Percentiles rank a stretch among this genome's conserved stretches.
These are phyloP conservation scores for Caenorhabditis angaria DNA, from an alignment of 2,888 invertebrate species.

Conservation along the genomic window DNA sequence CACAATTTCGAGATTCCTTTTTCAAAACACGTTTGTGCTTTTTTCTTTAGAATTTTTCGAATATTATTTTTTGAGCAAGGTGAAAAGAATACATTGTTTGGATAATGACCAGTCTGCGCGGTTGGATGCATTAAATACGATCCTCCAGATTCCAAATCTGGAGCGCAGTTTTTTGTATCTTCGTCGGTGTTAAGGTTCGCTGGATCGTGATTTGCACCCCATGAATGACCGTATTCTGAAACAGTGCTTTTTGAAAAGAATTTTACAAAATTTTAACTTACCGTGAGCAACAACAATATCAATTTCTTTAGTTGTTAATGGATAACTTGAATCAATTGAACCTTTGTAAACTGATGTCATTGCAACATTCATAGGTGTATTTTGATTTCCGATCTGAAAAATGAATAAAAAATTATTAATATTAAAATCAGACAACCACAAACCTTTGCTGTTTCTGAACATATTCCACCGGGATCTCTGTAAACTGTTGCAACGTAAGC, in stretches of 20 bases:
- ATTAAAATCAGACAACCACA: not conserved
- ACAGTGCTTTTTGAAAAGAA: not conserved
- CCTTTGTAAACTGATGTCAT: not conserved
- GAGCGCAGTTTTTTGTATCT: constrained; percentile 35
- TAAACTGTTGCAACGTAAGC: constrained; percentile 22
- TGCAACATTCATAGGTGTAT: not conserved
- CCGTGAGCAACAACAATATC: constrained; percentile 51
- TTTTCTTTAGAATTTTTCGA: constrained; percentile 28
- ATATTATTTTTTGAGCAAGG: constrained; percentile 45
- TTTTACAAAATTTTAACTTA: constrained; percentile 13
- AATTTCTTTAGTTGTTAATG: constrained; percentile 46
- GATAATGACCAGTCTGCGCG: constrained; percentile 43
- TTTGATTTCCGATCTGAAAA: not conserved
- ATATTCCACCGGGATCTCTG: not conserved
- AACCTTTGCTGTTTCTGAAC: not conserved
- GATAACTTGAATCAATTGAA: constrained; percentile 20
- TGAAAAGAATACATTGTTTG: constrained; percentile 48
- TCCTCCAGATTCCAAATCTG: constrained; percentile 33
- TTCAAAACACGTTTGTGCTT: constrained; percentile 36
- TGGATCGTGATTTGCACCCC: constrained; percentile 45
- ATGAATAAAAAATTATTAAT: not conserved
- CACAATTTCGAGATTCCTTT: constrained; percentile 88
- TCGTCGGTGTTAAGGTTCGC: constrained; percentile 19
- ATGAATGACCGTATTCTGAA: constrained; percentile 49
- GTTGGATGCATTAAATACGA: constrained; percentile 40